Conservation (phyloP, 37 sponge, comb jelly and placozoan genomes). For the Beroe ovata region DNA sequence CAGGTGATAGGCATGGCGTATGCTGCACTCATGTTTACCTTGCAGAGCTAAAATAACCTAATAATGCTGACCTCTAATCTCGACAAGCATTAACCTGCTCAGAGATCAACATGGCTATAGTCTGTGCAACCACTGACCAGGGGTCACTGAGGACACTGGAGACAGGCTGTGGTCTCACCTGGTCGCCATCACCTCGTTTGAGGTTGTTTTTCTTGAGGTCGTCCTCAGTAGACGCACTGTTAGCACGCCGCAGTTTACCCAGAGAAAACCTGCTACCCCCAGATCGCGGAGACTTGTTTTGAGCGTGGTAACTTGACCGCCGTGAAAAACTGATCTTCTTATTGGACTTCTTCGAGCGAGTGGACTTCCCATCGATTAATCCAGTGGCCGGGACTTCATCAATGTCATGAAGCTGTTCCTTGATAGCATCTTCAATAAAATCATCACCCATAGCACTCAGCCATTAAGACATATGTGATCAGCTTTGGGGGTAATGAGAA, state of each 20-base stretch:
- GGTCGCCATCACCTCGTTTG: background rate
- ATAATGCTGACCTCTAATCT: no score
- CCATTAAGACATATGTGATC: no score
- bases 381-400: background rate
- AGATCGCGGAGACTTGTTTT: background rate
- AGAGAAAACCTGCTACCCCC: background rate
- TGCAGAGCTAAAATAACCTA: no score
- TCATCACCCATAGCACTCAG: no score
- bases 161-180: background rate
- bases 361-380: background rate
- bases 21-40: no score
- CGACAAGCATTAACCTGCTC: no score
- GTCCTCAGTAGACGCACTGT: background rate
- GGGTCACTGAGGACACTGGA: slow-evolving; percentile 1
- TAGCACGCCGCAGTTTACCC: background rate
- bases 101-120: no score
- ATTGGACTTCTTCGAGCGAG: background rate
- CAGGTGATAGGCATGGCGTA: no score
- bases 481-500: no score
- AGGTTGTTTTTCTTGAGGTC: background rate
- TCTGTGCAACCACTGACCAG: no score
- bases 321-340: background rate
- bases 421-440: no score
- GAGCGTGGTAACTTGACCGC: background rate
- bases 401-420: no score